Evolutionary conservation across 2,113 vertebrate species (phyloP), one percentile per base, ranked within the genome.

Genomic region (Probosciger aterrimus): DNA sequence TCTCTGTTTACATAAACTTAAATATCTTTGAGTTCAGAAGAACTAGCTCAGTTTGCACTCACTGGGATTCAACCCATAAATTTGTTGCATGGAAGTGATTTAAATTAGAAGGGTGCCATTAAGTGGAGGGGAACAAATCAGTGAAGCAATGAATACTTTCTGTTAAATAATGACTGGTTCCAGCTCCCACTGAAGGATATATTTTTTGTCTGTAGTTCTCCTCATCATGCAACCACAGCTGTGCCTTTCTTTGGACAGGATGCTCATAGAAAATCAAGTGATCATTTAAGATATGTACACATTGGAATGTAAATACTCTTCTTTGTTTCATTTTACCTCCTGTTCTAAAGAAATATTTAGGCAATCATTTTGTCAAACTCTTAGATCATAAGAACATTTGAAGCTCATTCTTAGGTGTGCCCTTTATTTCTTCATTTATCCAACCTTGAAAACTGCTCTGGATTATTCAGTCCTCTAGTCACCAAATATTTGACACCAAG

Each of bases 151-250:
- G 49, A 80, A 80, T 69, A 41, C n/a, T 59, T 94, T 86, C 55
- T 94, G 73, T 39, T 63, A 47, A 83, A 74, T 95, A 84, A 95
- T 46, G 50, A 95, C 62, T 59, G 49, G 62, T 67, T 95, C 91
- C 43, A 75, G 47, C 25, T 95, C 30, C 63, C 53, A 46, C 50
- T 53, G 73, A 77, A 92, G 59, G 83, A 83, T 88, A 22, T 70
- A 18, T 10, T 47, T 78, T 90, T 92, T 70, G n/a, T 71, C 55
- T 67, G 46, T 41, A 75, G 74, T 86, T 53, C 57, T 81, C 24
- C 13, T 92, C 69, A 70, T 84, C 95, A 41, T 37, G 46, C n/a
- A 67, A 53, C 15, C 65, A 33, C 83, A 94, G 59, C 89, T 92
- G 83, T 77, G 76, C 57, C 59, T 88, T 86, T 53, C 46, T 86